phyloP scores from a whole-genome alignment of 2,888 invertebrate species.

The Morpho achilles region DNA sequence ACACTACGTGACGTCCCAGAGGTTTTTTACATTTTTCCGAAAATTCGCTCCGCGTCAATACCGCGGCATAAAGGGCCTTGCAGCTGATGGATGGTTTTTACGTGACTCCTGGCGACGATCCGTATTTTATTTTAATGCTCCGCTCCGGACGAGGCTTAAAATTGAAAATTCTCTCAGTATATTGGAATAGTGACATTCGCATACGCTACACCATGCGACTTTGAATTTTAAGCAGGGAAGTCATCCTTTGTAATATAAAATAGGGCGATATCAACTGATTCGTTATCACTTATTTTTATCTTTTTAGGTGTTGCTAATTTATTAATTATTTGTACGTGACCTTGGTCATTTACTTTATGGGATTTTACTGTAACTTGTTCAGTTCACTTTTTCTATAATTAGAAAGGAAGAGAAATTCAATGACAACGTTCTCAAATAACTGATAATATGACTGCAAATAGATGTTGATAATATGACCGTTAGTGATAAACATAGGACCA shows the following conservation, averaged over 20 bases:
- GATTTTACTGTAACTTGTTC: no score
- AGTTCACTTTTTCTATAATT: no score
- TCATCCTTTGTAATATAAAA: not conserved
- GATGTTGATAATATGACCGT: no score
- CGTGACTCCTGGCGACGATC: conserved; percentile 64
- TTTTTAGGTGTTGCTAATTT: no score
- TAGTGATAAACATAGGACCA: no score
- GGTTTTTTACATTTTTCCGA: conserved; percentile 76
- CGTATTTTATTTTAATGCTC: conserved; percentile 59
- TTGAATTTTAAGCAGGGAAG: conserved; percentile 9
- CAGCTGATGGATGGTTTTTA: conserved; percentile 72
- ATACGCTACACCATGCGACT: conserved; percentile 1
- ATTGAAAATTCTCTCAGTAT: conserved; percentile 71
- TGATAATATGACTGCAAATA: no score
- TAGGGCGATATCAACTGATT: not conserved
- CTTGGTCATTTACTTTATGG: no score
- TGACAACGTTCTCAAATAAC: no score
- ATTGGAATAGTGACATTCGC: conserved; percentile 40
- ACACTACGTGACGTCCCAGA: conserved; percentile 61
- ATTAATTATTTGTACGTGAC: no score
- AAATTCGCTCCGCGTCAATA: conserved; percentile 71
- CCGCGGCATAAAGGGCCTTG: conserved; percentile 39
- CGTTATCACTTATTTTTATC: no score
- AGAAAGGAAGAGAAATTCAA: no score
- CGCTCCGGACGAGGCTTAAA: conserved; percentile 53